Base-by-base conservation (phyloP, 2,113 vertebrate species). In the Odontophorus gujanensis region DNA sequence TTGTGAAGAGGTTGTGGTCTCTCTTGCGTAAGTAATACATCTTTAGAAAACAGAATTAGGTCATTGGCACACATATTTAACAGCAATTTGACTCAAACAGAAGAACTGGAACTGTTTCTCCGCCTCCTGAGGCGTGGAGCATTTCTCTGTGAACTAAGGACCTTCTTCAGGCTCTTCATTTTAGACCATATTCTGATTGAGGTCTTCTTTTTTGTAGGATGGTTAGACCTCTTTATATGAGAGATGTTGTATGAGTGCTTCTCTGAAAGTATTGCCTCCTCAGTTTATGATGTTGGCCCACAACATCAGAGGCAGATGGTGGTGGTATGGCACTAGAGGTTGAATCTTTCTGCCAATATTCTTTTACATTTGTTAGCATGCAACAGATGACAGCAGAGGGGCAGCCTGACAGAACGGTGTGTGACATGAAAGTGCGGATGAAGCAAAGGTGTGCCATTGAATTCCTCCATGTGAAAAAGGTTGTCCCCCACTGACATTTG, bases 11-110 rank as follows among this genome's bases (percentile, higher is more conserved):
- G 36, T 84, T 80, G 61, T 47, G 62, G 77, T 92, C 85, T 95
- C 34, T 95, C 91, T 90, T 95, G 92, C 30, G 45, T 95, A 89
- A 96, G 85, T 96, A 95, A 97, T 93, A 73, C 38, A 71, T 92
- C 90, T 93, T 90, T 96, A 90, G 81, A 94, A 95, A 95, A 93
- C 47, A 92, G 81, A 96, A 95, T 95, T 88, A 95, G 92, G 95
- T 95, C 87, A 95, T 93, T 95, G 86, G 76, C 42, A 61, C 34
- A 72, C 20, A 43, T 5, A 87, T 93, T 95, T 95, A 89, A 92
- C 87, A 91, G 69, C 81, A 73, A 93, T 83, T 94, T 93, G 87
- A 71, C 87, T 94, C 82, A 89, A 93, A 81, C 75, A 81, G 92
- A 96, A 75, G 84, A 85, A 68, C 36, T 90, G 77, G 68, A 95